Conservation (phyloP, 2,888 invertebrate genomes). For the Pristionchus fissidentatus region DNA sequence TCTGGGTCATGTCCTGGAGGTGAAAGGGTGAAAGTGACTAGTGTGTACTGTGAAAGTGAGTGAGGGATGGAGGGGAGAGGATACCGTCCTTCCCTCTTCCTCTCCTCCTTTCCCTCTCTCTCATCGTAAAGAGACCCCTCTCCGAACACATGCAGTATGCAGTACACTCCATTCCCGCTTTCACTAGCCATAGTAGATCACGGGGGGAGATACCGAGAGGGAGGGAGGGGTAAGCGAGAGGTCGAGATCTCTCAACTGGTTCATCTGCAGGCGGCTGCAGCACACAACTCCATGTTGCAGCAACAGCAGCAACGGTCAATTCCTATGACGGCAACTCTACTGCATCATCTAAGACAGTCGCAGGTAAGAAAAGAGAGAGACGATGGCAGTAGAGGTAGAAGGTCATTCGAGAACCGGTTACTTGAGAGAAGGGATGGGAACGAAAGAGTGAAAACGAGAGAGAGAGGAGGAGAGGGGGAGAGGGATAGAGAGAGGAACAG, state of each 20-base stretch:
- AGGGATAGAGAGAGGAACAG: conserved; percentile 4
- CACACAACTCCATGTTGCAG: background rate
- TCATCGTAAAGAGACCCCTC: background rate
- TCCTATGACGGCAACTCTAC: conserved; percentile 21
- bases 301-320: background rate
- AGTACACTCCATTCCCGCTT: background rate
- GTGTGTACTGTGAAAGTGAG: conserved; percentile 1
- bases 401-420: background rate
- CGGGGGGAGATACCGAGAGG: background rate
- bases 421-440: background rate
- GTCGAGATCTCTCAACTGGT: background rate
- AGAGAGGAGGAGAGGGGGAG: background rate
- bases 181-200: too few relatives aligned
- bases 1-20: conserved; percentile 16
- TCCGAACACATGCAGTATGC: background rate
- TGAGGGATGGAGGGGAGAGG: background rate
- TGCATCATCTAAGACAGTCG: background rate
- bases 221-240: background rate
- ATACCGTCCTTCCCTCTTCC: background rate
- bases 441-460: conserved; percentile 14
- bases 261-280: conserved; percentile 12
- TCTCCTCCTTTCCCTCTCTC: background rate
- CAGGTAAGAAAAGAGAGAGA: background rate
- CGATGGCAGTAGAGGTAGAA: too few relatives aligned
- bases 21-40: background rate